Base-by-base conservation (phyloP, 92 coral and sea anemone species). In the Parazoanthus atlanticus region DNA sequence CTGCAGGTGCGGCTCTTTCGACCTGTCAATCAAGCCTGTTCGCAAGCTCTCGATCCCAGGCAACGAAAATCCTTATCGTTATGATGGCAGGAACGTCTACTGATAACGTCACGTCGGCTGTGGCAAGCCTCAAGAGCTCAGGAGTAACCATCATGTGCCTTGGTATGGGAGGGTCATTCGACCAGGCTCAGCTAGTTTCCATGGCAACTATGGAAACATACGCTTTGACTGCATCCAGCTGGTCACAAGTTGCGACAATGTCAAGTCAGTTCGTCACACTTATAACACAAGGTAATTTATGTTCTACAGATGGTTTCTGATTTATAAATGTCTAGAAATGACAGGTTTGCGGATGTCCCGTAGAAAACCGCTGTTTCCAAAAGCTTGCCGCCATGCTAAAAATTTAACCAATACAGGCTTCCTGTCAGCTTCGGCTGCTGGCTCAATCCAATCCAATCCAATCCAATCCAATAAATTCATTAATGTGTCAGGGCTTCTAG, bases 161-260 rank as follows among this genome's bases (percentile, higher is more conserved):
- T 25, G 93, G 93, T 10, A 91, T 91, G 91, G 96, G 96, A 66
- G 84, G 86, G 23, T 88, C 89, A 17, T 88, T 90, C 74, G 94
- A 90, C 64, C 90, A 75, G 40, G 64, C 93, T 9, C 96, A 94
- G 43, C 86, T 94, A 40, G 80, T 86, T 28, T 86, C 94, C 28
- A 92, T 94, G 91, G 96, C 96, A 38, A 80, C 76, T 11, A 72
- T 74, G 58, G 86, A 93, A 26, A 86, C 96, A 0, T 94, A 94
- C 83, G 90, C 77, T 8, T 52, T 92, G 32, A 86, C 90, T 2
- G 91, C 89, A 28, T 36, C 96, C 5, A 78, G 82, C 12, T 91
- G 84, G 47, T 83, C 86, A 23, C 91, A 91, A n/a, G 88, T 91
- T n/a, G 76, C 76, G 11, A 70, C 84, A 56, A 34, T 91, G 87